phyloP scores from a whole-genome alignment of 2,113 vertebrate genomes.

The Polypterus bichir region DNA sequence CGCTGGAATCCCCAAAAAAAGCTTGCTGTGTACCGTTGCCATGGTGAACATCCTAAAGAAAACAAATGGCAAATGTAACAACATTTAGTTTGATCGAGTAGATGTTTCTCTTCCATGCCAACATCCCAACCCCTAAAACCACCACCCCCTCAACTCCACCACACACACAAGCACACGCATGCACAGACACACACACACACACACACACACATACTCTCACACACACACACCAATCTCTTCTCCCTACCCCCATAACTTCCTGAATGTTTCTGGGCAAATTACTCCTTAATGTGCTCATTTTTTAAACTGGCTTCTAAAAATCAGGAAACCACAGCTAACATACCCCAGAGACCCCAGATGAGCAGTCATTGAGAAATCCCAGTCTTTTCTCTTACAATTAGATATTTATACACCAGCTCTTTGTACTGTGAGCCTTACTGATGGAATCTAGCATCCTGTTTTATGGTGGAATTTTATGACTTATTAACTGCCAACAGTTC shows the following conservation, averaged over 20 bases:
- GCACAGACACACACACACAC: conserved; percentile 15
- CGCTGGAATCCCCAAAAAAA: conserved; percentile 77
- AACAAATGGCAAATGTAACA: conserved; percentile 82
- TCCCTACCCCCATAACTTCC: conserved; percentile 50
- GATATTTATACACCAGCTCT: conserved; percentile 86
- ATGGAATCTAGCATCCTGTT: conserved; percentile 86
- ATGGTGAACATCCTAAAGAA: conserved; percentile 87
- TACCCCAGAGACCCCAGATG: conserved; percentile 74
- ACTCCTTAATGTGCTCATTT: conserved; percentile 83
- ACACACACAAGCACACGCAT: conserved; percentile 33
- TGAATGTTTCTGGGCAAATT: conserved; percentile 67
- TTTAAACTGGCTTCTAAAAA: conserved; percentile 78
- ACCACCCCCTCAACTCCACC: conserved; percentile 25
- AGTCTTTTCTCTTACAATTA: conserved; percentile 73
- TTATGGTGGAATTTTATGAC: conserved; percentile 88
- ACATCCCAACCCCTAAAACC: conserved; percentile 40
- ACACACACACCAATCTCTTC: conserved; percentile 16
- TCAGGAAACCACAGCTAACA: conserved; percentile 73
- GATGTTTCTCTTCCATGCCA: conserved; percentile 44
- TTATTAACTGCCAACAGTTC: conserved; percentile 98
- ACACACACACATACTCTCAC: conserved; percentile 8
- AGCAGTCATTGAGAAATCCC: conserved; percentile 80
- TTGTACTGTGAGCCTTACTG: conserved; percentile 73
- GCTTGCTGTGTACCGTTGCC: conserved; percentile 78
- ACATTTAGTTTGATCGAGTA: conserved; percentile 47